phyloP scores from a whole-genome alignment of 1,140 invertebrate genomes.

The Drosophila bocki region DNA sequence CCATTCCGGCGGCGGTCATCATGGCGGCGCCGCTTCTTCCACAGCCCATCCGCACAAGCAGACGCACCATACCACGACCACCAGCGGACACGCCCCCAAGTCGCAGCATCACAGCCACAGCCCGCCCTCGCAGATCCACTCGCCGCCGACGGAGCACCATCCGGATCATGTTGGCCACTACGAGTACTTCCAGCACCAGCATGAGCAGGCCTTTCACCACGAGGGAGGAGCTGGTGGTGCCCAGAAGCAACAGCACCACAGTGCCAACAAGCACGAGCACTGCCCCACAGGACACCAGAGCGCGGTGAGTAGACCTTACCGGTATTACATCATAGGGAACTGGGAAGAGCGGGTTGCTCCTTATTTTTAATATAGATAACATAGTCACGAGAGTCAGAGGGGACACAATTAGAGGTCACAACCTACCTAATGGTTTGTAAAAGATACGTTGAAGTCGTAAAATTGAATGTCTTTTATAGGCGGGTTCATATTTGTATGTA shows the following conservation, averaged over 20 bases:
- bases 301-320: conserved; percentile 58
- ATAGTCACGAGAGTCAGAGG: conserved; percentile 21
- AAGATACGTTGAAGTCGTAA: conserved; percentile 7
- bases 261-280: conserved; percentile 76
- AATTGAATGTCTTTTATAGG: conserved; percentile 8
- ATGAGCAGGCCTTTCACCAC: conserved; percentile 62
- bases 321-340: conserved; percentile 57
- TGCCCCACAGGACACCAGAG: conserved; percentile 82
- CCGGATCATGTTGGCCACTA: conserved; percentile 60
- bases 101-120: conserved; percentile 68
- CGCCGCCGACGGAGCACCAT: conserved; percentile 59
- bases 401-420: conserved; percentile 24
- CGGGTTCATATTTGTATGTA: conserved; percentile 17
- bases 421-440: neutral
- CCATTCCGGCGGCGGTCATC: conserved; percentile 31
- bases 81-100: conserved; percentile 47
- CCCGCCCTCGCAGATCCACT: conserved; percentile 60
- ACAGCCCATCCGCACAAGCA: conserved; percentile 57
- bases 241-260: conserved; percentile 35
- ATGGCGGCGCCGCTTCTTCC: conserved; percentile 23
- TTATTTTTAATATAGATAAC: conserved; percentile 4
- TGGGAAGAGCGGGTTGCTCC: neutral
- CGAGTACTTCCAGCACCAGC: conserved; percentile 71
- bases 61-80: conserved; percentile 23
- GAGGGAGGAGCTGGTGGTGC: conserved; percentile 18